A percentile compares a stretch with the other conserved stretches of the same genome.
Evolutionary conservation across 2,113 vertebrate species (phyloP).

Genomic region (Pygoscelis antarcticus): DNA sequence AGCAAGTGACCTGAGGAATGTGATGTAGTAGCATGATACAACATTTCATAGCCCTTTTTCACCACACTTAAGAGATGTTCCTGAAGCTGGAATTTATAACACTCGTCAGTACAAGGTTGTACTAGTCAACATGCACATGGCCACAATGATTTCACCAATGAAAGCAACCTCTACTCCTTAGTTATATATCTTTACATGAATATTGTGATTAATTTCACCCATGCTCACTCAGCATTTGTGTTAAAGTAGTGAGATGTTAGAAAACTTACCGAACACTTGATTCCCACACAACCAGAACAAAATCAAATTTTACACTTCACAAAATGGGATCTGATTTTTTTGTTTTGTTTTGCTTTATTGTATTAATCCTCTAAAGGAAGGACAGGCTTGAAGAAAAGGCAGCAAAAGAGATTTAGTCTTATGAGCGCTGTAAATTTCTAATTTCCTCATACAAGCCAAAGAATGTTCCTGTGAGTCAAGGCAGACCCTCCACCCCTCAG

Average conservation of each 20-base stretch:
- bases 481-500: not conserved
- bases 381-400: not conserved
- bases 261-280: slow-evolving; percentile 10
- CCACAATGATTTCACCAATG: not conserved
- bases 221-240: not conserved
- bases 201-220: not conserved
- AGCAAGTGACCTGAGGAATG: not conserved
- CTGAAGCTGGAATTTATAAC: not conserved
- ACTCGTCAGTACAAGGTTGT: not conserved
- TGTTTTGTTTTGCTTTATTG: not conserved
- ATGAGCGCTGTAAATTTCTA: not conserved
- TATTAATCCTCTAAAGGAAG: not conserved
- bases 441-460: not conserved
- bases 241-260: not conserved
- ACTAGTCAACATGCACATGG: not conserved
- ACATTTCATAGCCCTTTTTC: not conserved
- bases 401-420: not conserved
- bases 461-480: not conserved
- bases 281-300: not conserved
- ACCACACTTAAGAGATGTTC: not conserved
- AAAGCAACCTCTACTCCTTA: not conserved
- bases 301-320: not conserved
- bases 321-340: not conserved
- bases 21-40: not conserved
- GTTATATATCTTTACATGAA: not conserved